Conservation (phyloP, 2,888 invertebrate species). For the Dysmachus trigonus region DNA sequence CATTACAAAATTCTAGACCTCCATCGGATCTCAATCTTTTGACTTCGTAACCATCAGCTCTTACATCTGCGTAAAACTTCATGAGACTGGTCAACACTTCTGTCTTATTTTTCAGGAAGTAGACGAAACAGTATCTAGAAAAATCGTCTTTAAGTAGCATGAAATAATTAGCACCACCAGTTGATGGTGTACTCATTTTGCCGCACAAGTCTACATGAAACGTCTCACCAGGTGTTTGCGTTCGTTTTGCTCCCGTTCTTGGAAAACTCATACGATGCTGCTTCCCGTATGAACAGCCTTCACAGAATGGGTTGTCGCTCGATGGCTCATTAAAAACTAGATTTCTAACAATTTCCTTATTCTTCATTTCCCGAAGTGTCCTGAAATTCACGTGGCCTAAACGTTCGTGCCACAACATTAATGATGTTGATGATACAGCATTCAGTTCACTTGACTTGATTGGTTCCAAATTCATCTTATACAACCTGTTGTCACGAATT, state of each 20-base stretch:
- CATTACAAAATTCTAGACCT: constrained; percentile 47
- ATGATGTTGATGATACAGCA: constrained; percentile 21
- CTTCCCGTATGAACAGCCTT: constrained; percentile 41
- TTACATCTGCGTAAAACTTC: constrained; percentile 32
- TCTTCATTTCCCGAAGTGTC: constrained; percentile 38
- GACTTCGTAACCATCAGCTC: constrained; percentile 39
- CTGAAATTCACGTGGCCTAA: constrained; percentile 51
- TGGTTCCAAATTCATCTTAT: constrained; percentile 43
- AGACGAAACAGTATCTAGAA: constrained; percentile 49
- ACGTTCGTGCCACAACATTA: constrained; percentile 50
- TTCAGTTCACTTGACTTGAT: constrained; percentile 28
- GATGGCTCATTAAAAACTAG: not conserved
- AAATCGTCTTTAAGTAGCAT: constrained; percentile 51
- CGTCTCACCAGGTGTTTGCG: constrained; percentile 42
- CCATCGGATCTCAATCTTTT: constrained; percentile 48
- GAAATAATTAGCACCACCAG: constrained; percentile 52
- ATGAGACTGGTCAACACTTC: constrained; percentile 46
- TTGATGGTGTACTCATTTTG: constrained; percentile 48
- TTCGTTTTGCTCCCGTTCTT: constrained; percentile 10
- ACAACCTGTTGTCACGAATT: constrained; percentile 46
- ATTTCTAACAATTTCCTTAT: not conserved
- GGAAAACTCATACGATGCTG: constrained; percentile 42
- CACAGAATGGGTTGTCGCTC: constrained; percentile 27
- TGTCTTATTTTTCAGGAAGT: constrained; percentile 51
- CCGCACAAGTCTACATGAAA: constrained; percentile 52